Base-by-base conservation (phyloP, 2,888 invertebrate genomes). In the Phyllotreta striolata region DNA sequence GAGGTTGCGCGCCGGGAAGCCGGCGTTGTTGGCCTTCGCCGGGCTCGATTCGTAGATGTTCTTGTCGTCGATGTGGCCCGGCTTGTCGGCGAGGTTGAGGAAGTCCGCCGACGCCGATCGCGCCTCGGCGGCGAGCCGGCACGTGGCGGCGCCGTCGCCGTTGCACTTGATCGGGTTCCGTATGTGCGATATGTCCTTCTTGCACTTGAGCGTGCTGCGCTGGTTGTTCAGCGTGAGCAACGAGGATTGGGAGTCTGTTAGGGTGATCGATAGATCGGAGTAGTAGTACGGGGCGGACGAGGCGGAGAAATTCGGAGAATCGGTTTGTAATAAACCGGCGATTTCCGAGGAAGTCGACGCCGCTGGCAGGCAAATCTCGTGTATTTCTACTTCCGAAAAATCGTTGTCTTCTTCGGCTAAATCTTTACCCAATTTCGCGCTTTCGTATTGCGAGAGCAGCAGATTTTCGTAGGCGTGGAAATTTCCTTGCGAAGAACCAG, bases 231-330 rank as follows among this genome's bases (percentile, higher is more conserved):
- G 73, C 40, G 80, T 80, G 64, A 80, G 68, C 24, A 78, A 76
- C 1, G 77, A 73, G 10, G 76, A 75, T 41, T 77, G 74, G 14
- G 71, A 75, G 60, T 74, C 72, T 1, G 74, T 73, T 0, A 76
- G 73, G 65, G 79, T 78, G 72, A 79, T 74, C 2, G 84, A 88
- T 55, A 88, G 83, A 79, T 95, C 94, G 0, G 94, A 93, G 78
- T 94, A 94, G 76, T 94, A 94, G 76, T 94, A 94, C 0, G 94
- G 93, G 38, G 92, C 92, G 60, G 89, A 86, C 66, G 89, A 88
- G 55, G 71, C 73, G 41, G 61, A 66, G 12, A 73, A 69, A 3
- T 66, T 65, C 9, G 72, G 69, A 6, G 68, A 62, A 58, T 24
- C 24, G 24, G 1, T 24, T 24, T 24, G 24, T 24, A 24, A 24